These are phyloP conservation scores for Melolontha melolontha DNA, from an alignment of 2,888 invertebrate genomes.

Conservation along the genomic window DNA sequence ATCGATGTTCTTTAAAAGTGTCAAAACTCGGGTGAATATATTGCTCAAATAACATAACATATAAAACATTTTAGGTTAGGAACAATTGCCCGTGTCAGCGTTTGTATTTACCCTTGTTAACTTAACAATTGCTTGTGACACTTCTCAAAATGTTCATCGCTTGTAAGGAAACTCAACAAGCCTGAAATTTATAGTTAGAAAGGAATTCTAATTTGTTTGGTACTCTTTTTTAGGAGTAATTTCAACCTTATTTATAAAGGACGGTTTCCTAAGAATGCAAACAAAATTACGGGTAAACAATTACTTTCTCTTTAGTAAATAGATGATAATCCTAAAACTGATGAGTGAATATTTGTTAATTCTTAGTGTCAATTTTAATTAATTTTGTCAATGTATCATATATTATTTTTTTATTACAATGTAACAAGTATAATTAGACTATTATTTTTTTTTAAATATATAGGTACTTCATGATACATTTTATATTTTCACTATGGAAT, in stretches of 20 bases:
- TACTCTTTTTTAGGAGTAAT: background rate
- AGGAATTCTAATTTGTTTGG: constrained; percentile 13
- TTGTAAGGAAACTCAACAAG: constrained; percentile 33
- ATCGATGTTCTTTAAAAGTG: constrained; percentile 22
- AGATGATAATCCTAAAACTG: no score
- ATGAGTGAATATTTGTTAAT: no score
- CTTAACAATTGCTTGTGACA: constrained; percentile 33
- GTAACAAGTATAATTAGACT: no score
- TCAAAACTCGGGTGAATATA: constrained; percentile 21
- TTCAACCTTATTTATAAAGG: background rate
- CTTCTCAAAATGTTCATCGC: constrained; percentile 22
- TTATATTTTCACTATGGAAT: no score
- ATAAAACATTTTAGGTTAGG: constrained; percentile 18
- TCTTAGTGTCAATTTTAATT: no score
- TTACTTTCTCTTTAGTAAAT: no score
- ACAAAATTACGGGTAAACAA: background rate
- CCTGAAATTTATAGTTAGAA: constrained; percentile 26
- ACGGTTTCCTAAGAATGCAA: background rate
- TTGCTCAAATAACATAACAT: constrained; percentile 19
- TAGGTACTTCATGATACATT: no score
- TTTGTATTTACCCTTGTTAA: constrained; percentile 34
- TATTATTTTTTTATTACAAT: no score
- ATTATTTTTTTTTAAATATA: no score
- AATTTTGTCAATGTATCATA: no score
- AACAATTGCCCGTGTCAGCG: constrained; percentile 31